A percentile compares a stretch with the other conserved stretches of the same genome.
Conservation (phyloP, 2,888 invertebrate genomes). For the Eubasilissa splendida region DNA sequence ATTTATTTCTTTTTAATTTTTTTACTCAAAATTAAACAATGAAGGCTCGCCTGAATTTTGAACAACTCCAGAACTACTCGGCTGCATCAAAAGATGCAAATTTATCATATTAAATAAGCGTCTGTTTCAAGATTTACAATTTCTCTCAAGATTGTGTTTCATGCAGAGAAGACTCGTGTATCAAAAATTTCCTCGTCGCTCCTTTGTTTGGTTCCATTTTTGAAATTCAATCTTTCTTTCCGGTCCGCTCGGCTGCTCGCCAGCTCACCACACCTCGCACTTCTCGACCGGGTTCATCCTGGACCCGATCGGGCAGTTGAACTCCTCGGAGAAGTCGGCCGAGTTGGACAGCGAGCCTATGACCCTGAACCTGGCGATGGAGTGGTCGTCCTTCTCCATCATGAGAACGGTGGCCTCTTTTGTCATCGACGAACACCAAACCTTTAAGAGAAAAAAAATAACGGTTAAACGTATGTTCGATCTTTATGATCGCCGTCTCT, state of each 20-base stretch:
- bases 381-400: slow-evolving; percentile 94
- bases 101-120: not conserved
- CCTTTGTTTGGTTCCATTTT: slow-evolving; percentile 3
- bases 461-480: too few relatives aligned
- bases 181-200: not conserved
- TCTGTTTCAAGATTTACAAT: not conserved
- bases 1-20: too few relatives aligned
- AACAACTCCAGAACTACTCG: too few relatives aligned
- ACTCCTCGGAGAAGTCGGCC: slow-evolving; percentile 86
- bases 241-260: not conserved
- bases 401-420: slow-evolving; percentile 88
- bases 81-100: not conserved
- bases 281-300: slow-evolving; percentile 89
- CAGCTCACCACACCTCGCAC: slow-evolving; percentile 90
- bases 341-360: slow-evolving; percentile 91
- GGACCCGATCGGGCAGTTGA: slow-evolving; percentile 81
- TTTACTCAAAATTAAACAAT: too few relatives aligned
- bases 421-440: slow-evolving; percentile 92
- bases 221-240: slow-evolving; percentile 18
- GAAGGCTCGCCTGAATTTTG: too few relatives aligned
- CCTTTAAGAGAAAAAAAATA: slow-evolving; percentile 67
- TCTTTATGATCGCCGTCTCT: too few relatives aligned
- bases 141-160: not conserved
- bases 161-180: not conserved
- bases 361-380: slow-evolving; percentile 89